Base-by-base conservation (phyloP, 2,797 vertebrate species). In the Novumbra hubbsi region DNA sequence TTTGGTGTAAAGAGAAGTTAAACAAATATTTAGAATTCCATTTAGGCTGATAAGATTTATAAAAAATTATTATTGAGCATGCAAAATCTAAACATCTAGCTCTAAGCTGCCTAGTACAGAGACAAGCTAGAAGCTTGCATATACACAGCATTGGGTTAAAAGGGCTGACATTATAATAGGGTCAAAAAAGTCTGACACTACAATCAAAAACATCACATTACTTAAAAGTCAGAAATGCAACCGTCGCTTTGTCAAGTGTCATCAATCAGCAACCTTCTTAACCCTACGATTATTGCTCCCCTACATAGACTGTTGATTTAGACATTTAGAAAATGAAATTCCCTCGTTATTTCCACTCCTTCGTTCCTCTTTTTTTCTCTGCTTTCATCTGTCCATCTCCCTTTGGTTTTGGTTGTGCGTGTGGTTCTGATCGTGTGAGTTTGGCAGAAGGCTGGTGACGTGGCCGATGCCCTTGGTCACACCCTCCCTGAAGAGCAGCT, bases 391-490 rank as follows among this genome's bases (percentile, higher is more conserved):
- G 16, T 63, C 34, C 17, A 32, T 27, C 32, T 74, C 38, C 21
- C 32, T 21, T 28, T 55, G 15, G 17, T 80, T 78, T 48, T 69
- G 27, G 30, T 63, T 17, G 71, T 79, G 82, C 66, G 75, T 68
- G 24, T 76, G 73, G 80, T 88, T 84, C 78, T 89, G 88, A 87
- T 91, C 75, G 70, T 85, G 84, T 34, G 90, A 86, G 41, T 94
- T 92, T 28, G 95, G 95, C 83, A 98, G 95, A 78, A 99, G 94
- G 74, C 94, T 91, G 34, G 94, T 94, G 77, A 99, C 96, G 14
- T 99, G 98, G 68, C 98, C 98, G 72, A 99, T 98, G 81, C 98
- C 98, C 87, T 98, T 98, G 89, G 98, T 98, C 77, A 97, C 95
- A 30, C 98, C 97, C 92, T 98, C 96, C 76, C 98, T 94, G 92